Percentiles rank a stretch among this genome's conserved stretches.
phyloP scores from a whole-genome alignment of 2,797 vertebrate genomes.

The Gymnocypris eckloni region DNA sequence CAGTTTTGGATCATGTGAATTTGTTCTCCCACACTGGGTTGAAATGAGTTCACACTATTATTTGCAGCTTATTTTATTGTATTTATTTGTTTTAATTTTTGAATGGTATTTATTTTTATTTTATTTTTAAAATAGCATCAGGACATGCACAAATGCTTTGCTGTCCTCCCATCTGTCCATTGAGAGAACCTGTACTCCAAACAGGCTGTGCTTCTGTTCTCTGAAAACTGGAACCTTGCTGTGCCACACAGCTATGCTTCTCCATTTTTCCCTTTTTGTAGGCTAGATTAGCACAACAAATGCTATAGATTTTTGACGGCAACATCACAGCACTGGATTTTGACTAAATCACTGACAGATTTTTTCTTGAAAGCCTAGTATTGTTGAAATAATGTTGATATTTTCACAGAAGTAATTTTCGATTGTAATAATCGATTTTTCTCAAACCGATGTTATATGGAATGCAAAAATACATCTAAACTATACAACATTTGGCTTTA shows the following conservation, averaged over 20 bases:
- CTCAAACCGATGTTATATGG: not conserved
- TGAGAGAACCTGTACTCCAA: slow-evolving; percentile 68
- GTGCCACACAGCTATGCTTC: slow-evolving; percentile 67
- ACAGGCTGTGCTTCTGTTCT: slow-evolving; percentile 65
- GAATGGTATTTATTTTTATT: slow-evolving; percentile 70
- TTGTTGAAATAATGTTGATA: slow-evolving; percentile 14
- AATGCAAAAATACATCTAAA: not conserved
- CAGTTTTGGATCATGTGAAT: slow-evolving; percentile 44
- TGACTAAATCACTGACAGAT: slow-evolving; percentile 51
- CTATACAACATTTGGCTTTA: not conserved
- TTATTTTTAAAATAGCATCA: slow-evolving; percentile 72
- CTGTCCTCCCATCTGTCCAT: slow-evolving; percentile 75
- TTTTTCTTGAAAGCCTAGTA: not conserved
- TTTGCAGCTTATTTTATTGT: slow-evolving; percentile 8
- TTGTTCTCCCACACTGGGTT: slow-evolving; percentile 8
- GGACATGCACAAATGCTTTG: slow-evolving; percentile 64
- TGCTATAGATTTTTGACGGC: slow-evolving; percentile 50
- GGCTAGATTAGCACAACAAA: slow-evolving; percentile 52
- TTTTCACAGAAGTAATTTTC: not conserved
- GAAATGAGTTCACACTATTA: not conserved
- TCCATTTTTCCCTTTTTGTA: slow-evolving; percentile 61
- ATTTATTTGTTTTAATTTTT: not conserved
- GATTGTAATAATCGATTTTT: too few species aligned
- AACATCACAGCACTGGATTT: slow-evolving; percentile 60
- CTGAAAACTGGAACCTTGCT: slow-evolving; percentile 67